These are phyloP conservation scores for Phanerotoma sp. DNA, from an alignment of 2,888 invertebrate genomes.

Conservation along the genomic window DNA sequence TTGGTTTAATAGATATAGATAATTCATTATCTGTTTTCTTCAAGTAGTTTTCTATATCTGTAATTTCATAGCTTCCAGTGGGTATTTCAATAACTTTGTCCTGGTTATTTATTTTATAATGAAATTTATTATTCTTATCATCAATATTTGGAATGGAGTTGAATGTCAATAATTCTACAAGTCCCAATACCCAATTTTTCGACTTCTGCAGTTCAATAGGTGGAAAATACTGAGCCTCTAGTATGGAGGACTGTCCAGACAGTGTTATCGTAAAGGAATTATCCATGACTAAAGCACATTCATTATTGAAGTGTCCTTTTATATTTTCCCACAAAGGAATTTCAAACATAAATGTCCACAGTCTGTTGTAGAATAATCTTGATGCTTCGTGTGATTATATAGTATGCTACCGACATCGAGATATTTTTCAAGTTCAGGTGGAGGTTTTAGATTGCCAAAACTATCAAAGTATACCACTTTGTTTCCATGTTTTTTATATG, in stretches of 20 bases:
- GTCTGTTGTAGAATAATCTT: too few relatives aligned
- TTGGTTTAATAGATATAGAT: slow-evolving; percentile 29
- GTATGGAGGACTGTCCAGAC: slow-evolving; percentile 34
- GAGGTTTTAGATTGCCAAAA: slow-evolving; percentile 29
- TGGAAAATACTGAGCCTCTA: too few relatives aligned
- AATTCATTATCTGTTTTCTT: not conserved
- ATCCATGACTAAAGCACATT: slow-evolving; percentile 18
- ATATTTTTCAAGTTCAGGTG: too few relatives aligned
- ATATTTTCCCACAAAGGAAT: too few relatives aligned
- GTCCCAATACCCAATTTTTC: slow-evolving; percentile 37
- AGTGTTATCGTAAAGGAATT: slow-evolving; percentile 40
- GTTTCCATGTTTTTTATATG: slow-evolving; percentile 1
- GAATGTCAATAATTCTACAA: too few relatives aligned
- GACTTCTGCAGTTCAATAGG: slow-evolving; percentile 35
- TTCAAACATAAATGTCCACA: too few relatives aligned
- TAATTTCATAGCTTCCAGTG: not conserved
- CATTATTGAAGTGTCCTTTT: slow-evolving; percentile 9
- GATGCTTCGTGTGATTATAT: too few relatives aligned
- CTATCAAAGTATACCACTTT: slow-evolving; percentile 29
- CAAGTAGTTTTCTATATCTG: not conserved
- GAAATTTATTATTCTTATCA: slow-evolving; percentile 44
- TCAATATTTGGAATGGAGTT: slow-evolving; percentile 51
- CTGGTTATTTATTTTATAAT: too few relatives aligned
- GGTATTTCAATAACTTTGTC: not conserved
- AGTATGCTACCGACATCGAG: too few relatives aligned